Evolutionary conservation across 37 sponge, comb jelly and placozoan species (phyloP), one percentile per base, ranked within the genome.

Genomic region (Cliona cf. orientalis): DNA sequence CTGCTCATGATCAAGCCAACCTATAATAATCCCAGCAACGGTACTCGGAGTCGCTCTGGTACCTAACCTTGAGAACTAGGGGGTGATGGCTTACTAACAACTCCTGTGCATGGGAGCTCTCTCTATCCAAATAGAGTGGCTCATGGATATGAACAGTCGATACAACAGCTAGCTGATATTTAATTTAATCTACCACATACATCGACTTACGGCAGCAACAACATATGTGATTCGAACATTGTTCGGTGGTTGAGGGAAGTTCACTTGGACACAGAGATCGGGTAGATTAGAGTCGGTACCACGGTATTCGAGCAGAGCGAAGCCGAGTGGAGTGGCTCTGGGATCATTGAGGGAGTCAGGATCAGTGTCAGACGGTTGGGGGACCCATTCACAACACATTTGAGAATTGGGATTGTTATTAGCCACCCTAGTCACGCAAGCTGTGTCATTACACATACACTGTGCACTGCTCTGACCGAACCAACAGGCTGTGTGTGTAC

Each of bases 261-360:
- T 32, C 5, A 79, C 80, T 53, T 38, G 68, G 25, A 79, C 56
- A 49, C 80, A 79, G 5, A 68, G 80, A 14, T 42, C 38, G 2
- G 38, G 68, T 1, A 35, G 57, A 25, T 11, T 3, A 11, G 39
- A 35, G 32, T 79, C 80, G 2, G 5, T 2, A 0, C 77, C 77
- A 33, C 68, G 80, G 0, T 68, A 19, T 1, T 1, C 2, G 56
- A 14, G 28, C 29, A 0, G 4, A 23, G 14, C 21, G 56, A 49
- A 79, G 5, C 80, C 80, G 0, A 79, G 68, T 9, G 80, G 80
- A 39, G 76, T 76, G 7, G 42, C 62, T 41, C 12, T 53, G 4
- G 59, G 58, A 65, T 45, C 71, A 70, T 3, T 42, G 14, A 70
- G 71, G 12, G 71, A 49, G 2, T 34, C 56, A 0, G 23, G 25